phyloP scores from a whole-genome alignment of 1,140 invertebrate genomes.

The Parasteatoda tepidariorum region DNA sequence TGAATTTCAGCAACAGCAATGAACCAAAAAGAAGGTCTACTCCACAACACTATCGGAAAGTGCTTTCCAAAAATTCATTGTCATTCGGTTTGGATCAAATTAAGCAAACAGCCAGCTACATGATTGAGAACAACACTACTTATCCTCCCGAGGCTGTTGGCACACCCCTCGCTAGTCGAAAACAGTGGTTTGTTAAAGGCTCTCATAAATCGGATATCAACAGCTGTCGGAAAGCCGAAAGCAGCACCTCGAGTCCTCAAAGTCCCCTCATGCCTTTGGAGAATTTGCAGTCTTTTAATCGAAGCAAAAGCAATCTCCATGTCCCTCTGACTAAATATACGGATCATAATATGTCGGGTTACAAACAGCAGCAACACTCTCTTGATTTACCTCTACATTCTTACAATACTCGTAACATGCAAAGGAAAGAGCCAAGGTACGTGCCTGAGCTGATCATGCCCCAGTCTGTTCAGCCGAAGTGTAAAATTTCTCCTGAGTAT shows the following conservation, averaged over 20 bases:
- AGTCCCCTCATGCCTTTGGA: conserved; percentile 49
- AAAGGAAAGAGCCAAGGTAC: conserved; percentile 29
- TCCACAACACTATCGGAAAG: conserved; percentile 31
- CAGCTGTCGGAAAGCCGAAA: conserved; percentile 24
- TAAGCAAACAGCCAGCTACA: conserved; percentile 36
- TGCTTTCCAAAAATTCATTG: conserved; percentile 38
- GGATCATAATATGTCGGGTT: conserved; percentile 6
- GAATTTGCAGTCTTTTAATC: conserved; percentile 45
- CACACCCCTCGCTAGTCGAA: conserved; percentile 50
- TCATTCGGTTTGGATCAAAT: conserved; percentile 39
- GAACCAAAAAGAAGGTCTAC: conserved; percentile 71
- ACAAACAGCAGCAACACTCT: conserved; percentile 48
- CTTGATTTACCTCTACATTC: conserved; percentile 40
- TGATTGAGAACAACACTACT: conserved; percentile 31
- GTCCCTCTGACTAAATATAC: conserved; percentile 3
- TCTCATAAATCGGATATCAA: conserved; percentile 23
- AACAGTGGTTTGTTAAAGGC: conserved; percentile 50
- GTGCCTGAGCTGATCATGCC: conserved; percentile 30
- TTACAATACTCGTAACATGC: conserved; percentile 22
- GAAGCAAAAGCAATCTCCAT: conserved; percentile 37
- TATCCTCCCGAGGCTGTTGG: conserved; percentile 51
- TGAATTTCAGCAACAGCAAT: conserved; percentile 96
- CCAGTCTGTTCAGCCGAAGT: conserved; percentile 5
- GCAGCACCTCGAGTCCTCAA: conserved; percentile 48
- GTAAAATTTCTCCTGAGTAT: conserved; percentile 38